Conservation (phyloP, 2,888 invertebrate genomes). For the Aphodius granarius region DNA sequence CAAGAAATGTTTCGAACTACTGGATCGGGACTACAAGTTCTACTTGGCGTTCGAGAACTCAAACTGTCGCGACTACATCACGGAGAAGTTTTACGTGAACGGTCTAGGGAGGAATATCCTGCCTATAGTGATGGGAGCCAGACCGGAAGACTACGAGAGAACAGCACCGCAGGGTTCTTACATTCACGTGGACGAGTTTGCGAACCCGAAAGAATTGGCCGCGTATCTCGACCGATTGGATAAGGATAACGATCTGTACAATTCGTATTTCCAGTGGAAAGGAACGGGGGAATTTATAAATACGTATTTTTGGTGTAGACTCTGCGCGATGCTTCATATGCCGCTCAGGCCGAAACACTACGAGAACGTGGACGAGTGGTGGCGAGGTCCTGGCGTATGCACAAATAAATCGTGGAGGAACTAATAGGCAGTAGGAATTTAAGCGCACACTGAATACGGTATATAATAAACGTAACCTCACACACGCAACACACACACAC, state of each 20-base stretch:
- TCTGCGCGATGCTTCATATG: conserved; percentile 84
- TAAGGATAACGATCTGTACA: conserved; percentile 85
- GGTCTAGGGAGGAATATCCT: conserved; percentile 84
- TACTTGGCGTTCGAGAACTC: conserved; percentile 97
- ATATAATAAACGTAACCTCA: not conserved
- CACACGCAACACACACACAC: not conserved
- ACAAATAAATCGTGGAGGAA: conserved; percentile 43
- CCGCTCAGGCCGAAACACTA: conserved; percentile 62
- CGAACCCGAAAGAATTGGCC: conserved; percentile 83
- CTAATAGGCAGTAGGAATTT: not conserved
- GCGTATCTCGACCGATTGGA: conserved; percentile 84
- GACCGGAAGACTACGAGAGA: conserved; percentile 86
- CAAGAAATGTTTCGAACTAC: conserved; percentile 84
- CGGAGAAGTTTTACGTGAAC: conserved; percentile 96
- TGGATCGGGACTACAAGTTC: conserved; percentile 93
- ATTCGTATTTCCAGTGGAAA: conserved; percentile 91
- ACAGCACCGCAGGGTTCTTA: conserved; percentile 89
- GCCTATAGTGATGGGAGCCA: conserved; percentile 96
- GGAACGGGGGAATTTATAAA: conserved; percentile 95
- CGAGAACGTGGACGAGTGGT: conserved; percentile 89
- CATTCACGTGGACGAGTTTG: conserved; percentile 95
- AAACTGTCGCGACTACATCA: conserved; percentile 93
- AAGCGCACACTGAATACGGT: not conserved
- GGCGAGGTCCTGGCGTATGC: conserved; percentile 82
- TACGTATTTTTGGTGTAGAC: conserved; percentile 91